These are phyloP conservation scores for Idaea aversata DNA, from an alignment of 2,888 invertebrate species.

Conservation along the genomic window DNA sequence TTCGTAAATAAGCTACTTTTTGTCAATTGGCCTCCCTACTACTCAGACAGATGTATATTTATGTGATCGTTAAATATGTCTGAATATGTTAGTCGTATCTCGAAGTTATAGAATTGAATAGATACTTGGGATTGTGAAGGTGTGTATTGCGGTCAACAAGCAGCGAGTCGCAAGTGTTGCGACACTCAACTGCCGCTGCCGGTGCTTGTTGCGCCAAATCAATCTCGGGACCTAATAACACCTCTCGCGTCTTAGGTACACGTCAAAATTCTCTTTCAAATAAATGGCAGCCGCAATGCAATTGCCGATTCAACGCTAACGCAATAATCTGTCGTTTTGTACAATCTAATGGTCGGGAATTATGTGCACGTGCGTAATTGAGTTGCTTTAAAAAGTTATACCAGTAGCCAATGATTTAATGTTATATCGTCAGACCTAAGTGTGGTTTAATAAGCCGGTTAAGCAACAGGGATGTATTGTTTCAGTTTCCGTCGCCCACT, in stretches of 20 bases:
- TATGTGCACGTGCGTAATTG: conserved; percentile 17
- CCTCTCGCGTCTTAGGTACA: conserved; percentile 43
- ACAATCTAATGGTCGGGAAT: conserved; percentile 10
- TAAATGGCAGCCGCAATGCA: conserved; percentile 37
- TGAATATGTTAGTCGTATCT: conserved; percentile 36
- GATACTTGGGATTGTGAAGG: conserved; percentile 40
- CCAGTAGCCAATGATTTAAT: conserved; percentile 1
- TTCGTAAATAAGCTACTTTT: too few species aligned
- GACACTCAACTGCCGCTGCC: conserved; percentile 49
- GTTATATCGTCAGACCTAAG: background rate
- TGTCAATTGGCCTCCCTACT: too few species aligned
- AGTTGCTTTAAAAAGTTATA: conserved; percentile 10
- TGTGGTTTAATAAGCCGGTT: background rate
- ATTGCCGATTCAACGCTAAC: conserved; percentile 32
- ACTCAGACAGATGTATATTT: background rate
- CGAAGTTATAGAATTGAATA: conserved; percentile 45
- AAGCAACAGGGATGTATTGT: conserved; percentile 19
- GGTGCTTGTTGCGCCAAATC: conserved; percentile 66
- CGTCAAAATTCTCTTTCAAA: conserved; percentile 43
- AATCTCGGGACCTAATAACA: conserved; percentile 60
- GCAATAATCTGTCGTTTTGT: conserved; percentile 4
- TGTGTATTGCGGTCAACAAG: conserved; percentile 61
- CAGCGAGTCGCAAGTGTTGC: conserved; percentile 46
- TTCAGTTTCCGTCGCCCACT: conserved; percentile 64
- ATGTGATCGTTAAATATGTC: conserved; percentile 26